phyloP scores from a whole-genome alignment of 2,888 invertebrate genomes.

The Synergus itoensis region DNA sequence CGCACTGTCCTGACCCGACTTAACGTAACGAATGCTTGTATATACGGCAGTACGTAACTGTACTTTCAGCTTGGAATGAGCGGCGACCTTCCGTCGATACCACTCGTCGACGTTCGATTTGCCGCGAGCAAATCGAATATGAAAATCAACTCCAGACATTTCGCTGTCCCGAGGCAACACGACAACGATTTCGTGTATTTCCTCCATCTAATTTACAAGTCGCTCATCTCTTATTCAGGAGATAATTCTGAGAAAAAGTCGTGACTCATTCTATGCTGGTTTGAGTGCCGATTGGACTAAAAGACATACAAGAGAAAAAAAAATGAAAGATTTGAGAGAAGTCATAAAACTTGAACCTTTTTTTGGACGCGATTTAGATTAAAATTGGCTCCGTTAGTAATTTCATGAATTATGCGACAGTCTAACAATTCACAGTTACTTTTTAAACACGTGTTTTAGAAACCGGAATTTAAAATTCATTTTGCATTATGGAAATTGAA shows the following conservation, averaged over 20 bases:
- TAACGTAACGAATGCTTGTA: conserved; percentile 48
- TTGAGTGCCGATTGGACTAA: background rate
- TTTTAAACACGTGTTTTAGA: background rate
- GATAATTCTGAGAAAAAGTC: conserved; percentile 22
- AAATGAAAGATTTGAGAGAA: background rate
- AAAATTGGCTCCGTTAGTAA: background rate
- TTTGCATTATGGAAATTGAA: background rate
- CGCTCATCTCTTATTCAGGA: conserved; percentile 23
- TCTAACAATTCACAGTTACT: background rate
- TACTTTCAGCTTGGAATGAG: conserved; percentile 57
- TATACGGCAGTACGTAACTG: conserved; percentile 54
- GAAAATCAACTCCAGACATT: conserved; percentile 29
- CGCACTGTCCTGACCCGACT: conserved; percentile 57
- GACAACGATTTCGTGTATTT: conserved; percentile 6
- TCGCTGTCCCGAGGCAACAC: background rate
- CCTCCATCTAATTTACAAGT: conserved; percentile 25
- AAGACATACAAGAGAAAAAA: background rate
- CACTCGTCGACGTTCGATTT: conserved; percentile 14
- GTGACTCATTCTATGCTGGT: conserved; percentile 28
- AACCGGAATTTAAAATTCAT: background rate
- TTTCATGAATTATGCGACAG: conserved; percentile 16
- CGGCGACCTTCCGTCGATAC: conserved; percentile 57
- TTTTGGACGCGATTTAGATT: conserved; percentile 4
- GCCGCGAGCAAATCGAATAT: conserved; percentile 15
- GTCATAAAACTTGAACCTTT: background rate